phyloP scores from a whole-genome alignment of 2,888 invertebrate species.

The Hirtodrosophila alboralis region DNA sequence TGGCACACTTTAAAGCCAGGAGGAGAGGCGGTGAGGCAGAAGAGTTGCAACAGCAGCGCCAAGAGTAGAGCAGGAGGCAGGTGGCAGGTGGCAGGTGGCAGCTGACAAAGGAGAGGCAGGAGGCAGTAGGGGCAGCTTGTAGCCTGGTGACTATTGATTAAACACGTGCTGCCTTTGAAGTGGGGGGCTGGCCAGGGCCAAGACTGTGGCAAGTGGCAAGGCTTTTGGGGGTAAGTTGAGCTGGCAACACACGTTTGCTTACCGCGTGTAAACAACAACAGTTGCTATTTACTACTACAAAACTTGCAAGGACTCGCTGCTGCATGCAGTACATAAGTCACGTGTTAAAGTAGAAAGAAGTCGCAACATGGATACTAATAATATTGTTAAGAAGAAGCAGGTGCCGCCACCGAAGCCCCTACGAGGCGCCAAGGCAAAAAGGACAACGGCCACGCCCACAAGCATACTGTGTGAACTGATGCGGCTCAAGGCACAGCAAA shows the following conservation, averaged over 20 bases:
- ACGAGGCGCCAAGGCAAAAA: constrained; percentile 29
- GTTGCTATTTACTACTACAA: too few relatives aligned
- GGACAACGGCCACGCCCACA: constrained; percentile 64
- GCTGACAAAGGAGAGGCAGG: constrained; percentile 3
- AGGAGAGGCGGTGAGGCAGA: too few relatives aligned
- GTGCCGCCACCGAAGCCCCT: constrained; percentile 47
- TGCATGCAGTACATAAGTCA: constrained; percentile 39
- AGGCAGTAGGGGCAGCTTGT: constrained; percentile 16
- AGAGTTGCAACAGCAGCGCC: constrained; percentile 49
- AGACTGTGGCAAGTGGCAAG: too few relatives aligned
- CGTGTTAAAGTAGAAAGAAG: constrained; percentile 44
- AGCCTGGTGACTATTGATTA: constrained; percentile 68
- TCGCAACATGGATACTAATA: not conserved
- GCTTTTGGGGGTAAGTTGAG: constrained; percentile 23
- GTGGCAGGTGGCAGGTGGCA: constrained; percentile 7
- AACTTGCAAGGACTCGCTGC: constrained; percentile 58
- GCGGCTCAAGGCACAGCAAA: constrained; percentile 83
- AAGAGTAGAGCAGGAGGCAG: not conserved
- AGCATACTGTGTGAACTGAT: constrained; percentile 82
- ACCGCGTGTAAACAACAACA: constrained; percentile 80
- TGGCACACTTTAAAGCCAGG: constrained; percentile 47
- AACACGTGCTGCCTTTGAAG: constrained; percentile 49
- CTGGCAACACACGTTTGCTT: constrained; percentile 81
- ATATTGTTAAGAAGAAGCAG: constrained; percentile 1
- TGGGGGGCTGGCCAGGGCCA: not conserved